Evolutionary conservation across 2,888 invertebrate genomes (phyloP), one percentile per base, ranked within the genome.

Genomic region (Lucinisca nassula): DNA sequence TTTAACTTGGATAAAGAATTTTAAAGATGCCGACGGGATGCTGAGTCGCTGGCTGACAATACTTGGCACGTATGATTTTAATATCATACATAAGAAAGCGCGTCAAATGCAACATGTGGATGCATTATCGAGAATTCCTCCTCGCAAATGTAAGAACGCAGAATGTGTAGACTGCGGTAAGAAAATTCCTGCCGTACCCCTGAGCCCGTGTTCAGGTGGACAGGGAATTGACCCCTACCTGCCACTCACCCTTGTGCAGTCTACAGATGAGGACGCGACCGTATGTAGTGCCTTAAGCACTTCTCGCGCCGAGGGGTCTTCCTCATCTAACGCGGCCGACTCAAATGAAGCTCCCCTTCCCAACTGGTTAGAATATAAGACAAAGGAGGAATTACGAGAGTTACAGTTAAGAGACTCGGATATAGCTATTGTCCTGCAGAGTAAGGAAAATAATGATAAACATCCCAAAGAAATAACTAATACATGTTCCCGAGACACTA

Each of bases 1-100:
- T 27, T 61, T 86, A 17, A n/a, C 58, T 0, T 84, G 81, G 79
- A 37, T 87, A 2, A 80, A 61, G 24, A 81, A 87, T 37, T 87
- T 84, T 37, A 87, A 87, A 40, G 61, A 83, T 12, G 83, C 83
- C 12, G 83, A 83, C 21, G 83, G 82, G 35, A 84, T 87, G 84
- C 24, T 82, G 14, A 24, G 17, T 14, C 70, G 70, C 6, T 70
- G 70, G 70, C 32, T 70, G 3, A 70, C 35, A 21, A 38, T n/a
- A n/a, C n/a, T 87, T 24, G 83, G 83, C 27, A 84, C 87, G 2
- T 84, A 73, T 45, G 78, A 84, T 51, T 77, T 78, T 27, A 12
- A n/a, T 37, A 51, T 80, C 12, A 21, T 81, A 35, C 58, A 87
- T 61, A 35, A 81, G 24, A 76, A 76, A 58, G 83, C 74, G 2